Conservation (phyloP, 2,888 invertebrate species). For the Scaptomyza cyrtandrae region DNA sequence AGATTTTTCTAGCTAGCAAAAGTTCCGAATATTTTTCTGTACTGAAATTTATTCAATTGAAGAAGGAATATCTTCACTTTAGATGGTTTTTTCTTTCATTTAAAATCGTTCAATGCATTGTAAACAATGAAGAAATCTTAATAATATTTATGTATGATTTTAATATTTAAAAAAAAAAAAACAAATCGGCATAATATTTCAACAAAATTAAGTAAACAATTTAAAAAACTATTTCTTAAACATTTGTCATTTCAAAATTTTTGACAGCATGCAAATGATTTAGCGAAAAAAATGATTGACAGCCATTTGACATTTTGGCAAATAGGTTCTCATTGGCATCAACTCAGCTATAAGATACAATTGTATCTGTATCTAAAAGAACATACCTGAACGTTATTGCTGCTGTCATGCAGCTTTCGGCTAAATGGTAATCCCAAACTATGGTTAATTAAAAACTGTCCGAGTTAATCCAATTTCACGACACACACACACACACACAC, state of each 20-base stretch:
- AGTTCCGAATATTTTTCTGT: too few relatives aligned
- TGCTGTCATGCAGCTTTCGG: constrained; percentile 14
- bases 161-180: too few relatives aligned
- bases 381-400: constrained; percentile 40
- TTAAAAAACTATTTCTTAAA: constrained; percentile 18
- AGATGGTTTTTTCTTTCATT: too few relatives aligned
- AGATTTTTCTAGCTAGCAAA: too few relatives aligned
- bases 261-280: constrained; percentile 20
- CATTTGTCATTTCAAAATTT: constrained; percentile 12
- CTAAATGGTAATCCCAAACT: constrained; percentile 51
- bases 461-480: constrained; percentile 77
- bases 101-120: too few relatives aligned
- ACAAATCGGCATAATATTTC: too few relatives aligned
- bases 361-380: constrained; percentile 30
- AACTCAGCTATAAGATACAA: constrained; percentile 23
- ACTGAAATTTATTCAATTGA: too few relatives aligned
- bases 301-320: constrained; percentile 7
- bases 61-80: too few relatives aligned
- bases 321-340: constrained; percentile 5
- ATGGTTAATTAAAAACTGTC: constrained; percentile 72
- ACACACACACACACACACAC: constrained; percentile 2
- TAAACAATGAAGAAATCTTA: too few relatives aligned
- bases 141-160: too few relatives aligned
- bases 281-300: constrained; percentile 25
- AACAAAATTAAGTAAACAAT: background rate